Base-by-base conservation (phyloP, 2,888 invertebrate species). In the Sepiola atlantica region DNA sequence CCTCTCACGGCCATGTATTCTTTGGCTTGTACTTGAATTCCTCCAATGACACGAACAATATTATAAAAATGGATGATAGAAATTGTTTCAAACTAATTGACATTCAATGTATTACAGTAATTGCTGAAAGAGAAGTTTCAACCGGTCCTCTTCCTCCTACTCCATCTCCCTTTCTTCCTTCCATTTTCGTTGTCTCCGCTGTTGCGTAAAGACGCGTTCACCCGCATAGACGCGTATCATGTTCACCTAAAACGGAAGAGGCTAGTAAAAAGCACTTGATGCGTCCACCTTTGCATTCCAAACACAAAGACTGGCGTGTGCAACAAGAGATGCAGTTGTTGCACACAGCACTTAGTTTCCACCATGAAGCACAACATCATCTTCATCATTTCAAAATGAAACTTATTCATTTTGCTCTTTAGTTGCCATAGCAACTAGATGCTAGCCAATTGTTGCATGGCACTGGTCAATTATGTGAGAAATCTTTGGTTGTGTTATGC, bases 321-420 rank as follows among this genome's bases (percentile, higher is more conserved):
- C 77, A n/a, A 77, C n/a, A 16, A 77, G 77, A 77, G 77, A 77
- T n/a, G 10, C n/a, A 45, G 12, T 77, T n/a, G 77, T 32, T 77
- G 77, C n/a, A n/a, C 77, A 32, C n/a, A 32, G 4, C 32, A 16
- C 77, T 77, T 32, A 77, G n/a, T 77, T 77, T 77, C n/a, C 18
- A 77, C 32, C n/a, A n/a, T 32, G 14, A 77, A 77, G 14, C 14
- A 77, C n/a, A 6, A 77, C 10, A n/a, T 16, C 77, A 14, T 77
- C 77, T 77, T 77, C 77, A 77, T 77, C n/a, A n/a, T 77, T 77
- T n/a, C 77, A 77, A 77, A 77, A 77, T 77, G n/a, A 32, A 77
- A n/a, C 77, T 77, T n/a, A 12, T 77, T 61, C 21, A 20, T 20
- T 61, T 32, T 77, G 77, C 14, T 77, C 77, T 77, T n/a, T 32